Evolutionary conservation across 2,113 vertebrate genomes (phyloP).

Genomic region (human (Homo sapiens)): GRCh38 chrX:40672501-40673000

Average conservation of each 20-base stretch:
- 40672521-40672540: neutral
- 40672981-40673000: neutral
- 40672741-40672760: neutral
- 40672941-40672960: neutral
- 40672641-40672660: constrained; percentile 8
- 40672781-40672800: neutral
- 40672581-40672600: neutral
- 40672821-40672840: neutral
- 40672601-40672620: neutral
- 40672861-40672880: neutral
- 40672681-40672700: neutral
- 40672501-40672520: neutral
- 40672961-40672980: neutral
- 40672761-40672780: neutral
- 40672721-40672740: neutral
- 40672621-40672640: neutral
- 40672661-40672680: neutral
- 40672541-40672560: neutral
- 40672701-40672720: neutral
- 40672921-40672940: neutral
- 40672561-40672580: neutral
- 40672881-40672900: neutral
- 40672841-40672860: neutral
- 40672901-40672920: neutral
- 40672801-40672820: neutral